Percentiles rank a stretch among this genome's conserved stretches.
Evolutionary conservation across 2,888 invertebrate genomes (phyloP).

Genomic region (Pristionchus mayeri): DNA sequence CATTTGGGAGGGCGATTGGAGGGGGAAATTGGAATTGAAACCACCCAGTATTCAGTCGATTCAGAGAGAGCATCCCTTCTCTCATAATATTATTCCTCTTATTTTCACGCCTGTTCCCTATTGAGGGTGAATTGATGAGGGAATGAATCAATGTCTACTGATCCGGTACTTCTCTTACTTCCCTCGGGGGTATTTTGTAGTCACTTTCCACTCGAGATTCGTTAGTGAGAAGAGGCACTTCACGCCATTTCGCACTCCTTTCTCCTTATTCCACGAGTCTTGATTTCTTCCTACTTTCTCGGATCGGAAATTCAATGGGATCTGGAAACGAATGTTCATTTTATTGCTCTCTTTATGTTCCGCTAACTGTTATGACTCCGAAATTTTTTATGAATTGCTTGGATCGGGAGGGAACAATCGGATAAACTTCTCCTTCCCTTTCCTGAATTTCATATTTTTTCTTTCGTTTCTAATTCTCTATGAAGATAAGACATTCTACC

Average conservation of each 20-base stretch:
- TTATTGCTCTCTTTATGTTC: not conserved
- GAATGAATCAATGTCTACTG: not conserved
- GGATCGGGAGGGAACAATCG: not conserved
- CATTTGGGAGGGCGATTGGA: constrained; percentile 11
- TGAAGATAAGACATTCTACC: not conserved
- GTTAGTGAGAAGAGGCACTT: constrained; percentile 21
- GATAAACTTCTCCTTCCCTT: not conserved
- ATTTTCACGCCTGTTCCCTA: not conserved
- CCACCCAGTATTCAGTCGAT: constrained; percentile 37
- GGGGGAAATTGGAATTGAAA: not conserved
- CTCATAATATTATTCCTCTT: not conserved
- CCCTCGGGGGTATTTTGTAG: constrained; percentile 10
- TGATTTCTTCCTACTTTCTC: not conserved
- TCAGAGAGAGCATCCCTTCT: not conserved
- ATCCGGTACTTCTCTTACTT: constrained; percentile 28
- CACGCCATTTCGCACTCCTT: not conserved
- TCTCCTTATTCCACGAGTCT: not conserved
- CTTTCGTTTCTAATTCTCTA: not conserved
- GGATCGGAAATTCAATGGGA: not conserved
- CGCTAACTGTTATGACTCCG: constrained; percentile 16
- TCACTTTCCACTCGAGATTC: constrained; percentile 26
- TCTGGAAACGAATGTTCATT: constrained; percentile 9
- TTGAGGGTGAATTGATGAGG: not conserved
- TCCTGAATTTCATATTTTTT: not conserved
- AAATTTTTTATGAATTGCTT: constrained; percentile 9